Base-by-base conservation (phyloP, 2,888 invertebrate genomes). In the Limnephilus rhombicus region DNA sequence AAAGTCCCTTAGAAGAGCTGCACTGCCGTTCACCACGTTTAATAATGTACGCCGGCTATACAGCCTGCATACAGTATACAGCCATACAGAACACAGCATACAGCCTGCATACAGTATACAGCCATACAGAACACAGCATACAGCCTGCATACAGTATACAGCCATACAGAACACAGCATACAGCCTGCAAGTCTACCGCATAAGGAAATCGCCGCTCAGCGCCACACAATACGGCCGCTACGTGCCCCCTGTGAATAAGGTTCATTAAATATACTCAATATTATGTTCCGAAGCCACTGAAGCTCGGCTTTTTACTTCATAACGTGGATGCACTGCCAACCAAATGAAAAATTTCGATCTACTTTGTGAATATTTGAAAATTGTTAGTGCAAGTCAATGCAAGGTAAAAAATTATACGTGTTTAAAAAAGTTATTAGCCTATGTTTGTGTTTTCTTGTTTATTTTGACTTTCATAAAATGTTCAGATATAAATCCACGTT, bases 181-280 rank as follows among this genome's bases (percentile, higher is more conserved):
- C 53, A 68, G n/a, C 24, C 68, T 9, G 24, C 37, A 15, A 83
- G 83, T 83, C 37, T 83, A 37, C 37, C 83, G 12, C 83, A 83
- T 18, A 83, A 83, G 37, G 83, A 83, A 83, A 34, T 18, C 37
- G 37, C 83, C 34, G 83, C 37, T 83, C 83, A 83, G 41, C 18
- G 37, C 37, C 83, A 83, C 24, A 83, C 83, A 83, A 83, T 83
- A 83, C 83, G 24, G 83, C 83, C 24, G 9, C 37, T 83, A 83
- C 83, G 83, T 83, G 83, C 83, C 37, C 34, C 37, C 24, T 24
- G 34, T 37, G 83, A 83, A 83, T 41, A 83, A 83, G 83, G 37
- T 83, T 83, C 37, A 24, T 83, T 83, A 83, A 83, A 83, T 83
- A 83, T 37, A 83, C 83, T 83, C 83, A 37, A 83, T 37, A 83